Base-by-base conservation (phyloP, 2,113 vertebrate species). In the Tamias sibiricus region DNA sequence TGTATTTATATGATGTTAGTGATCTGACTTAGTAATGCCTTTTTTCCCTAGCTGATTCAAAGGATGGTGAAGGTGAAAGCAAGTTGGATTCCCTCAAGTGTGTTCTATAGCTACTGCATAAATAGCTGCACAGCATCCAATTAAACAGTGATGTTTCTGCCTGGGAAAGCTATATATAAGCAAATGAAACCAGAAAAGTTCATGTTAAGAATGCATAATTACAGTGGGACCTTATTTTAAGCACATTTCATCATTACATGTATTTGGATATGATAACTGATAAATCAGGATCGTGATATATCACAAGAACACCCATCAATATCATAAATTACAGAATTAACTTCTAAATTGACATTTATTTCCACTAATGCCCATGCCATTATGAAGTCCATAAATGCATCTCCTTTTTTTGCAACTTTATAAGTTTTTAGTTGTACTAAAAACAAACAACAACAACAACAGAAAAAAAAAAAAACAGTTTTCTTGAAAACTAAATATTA, bases 101-200 rank as follows among this genome's bases (percentile, higher is more conserved):
- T 92, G 64, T 81, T 85, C 44, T n/a, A 57, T 22, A 57, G 97
- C n/a, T 22, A 54, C 76, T 74, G 68, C 88, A 88, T 86, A 95
- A 94, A 95, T 40, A 94, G 86, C 88, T 95, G 94, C 20, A 62
- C 20, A 86, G 71, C 62, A 64, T 91, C 93, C 93, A 97, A 95
- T 94, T 95, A 96, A 94, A 76, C 75, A 80, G 85, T 12, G n/a
- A 69, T 69, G 72, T 54, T 90, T 96, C 88, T 97, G 94, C 94
- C 68, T 66, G 37, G 85, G 88, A 93, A 96, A 96, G 89, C 91
- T 95, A 88, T 71, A 96, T 94, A 95, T 77, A 97, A 94, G 88
- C 93, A 95, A 90, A 96, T 88, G 91, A 96, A 95, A 82, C 37
- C 80, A 57, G 82, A 92, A 92, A 95, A 94, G 66, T 68, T 92